These are phyloP conservation scores for Conomelus anceps DNA, from an alignment of 2,888 invertebrate genomes.

Conservation along the genomic window DNA sequence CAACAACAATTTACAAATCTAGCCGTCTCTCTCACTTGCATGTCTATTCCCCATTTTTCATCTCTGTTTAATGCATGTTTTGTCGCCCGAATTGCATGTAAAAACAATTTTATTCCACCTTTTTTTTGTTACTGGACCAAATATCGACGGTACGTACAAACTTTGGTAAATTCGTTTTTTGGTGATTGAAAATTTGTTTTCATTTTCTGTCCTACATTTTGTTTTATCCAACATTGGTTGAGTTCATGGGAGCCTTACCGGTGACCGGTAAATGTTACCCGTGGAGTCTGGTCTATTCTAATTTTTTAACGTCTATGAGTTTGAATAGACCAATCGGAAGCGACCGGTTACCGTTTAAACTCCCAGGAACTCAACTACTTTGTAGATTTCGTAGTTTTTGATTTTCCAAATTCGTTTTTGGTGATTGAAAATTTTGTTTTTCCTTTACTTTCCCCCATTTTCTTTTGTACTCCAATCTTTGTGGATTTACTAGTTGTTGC, in stretches of 20 bases:
- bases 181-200: not conserved
- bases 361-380: no score
- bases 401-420: no score
- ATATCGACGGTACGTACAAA: not conserved
- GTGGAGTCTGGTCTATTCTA: no score
- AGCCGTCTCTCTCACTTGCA: not conserved
- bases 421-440: not conserved
- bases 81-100: not conserved
- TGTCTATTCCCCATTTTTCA: not conserved
- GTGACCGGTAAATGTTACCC: no score
- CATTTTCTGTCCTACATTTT: no score
- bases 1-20: not conserved
- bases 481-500: not conserved
- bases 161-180: not conserved
- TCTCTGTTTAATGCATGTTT: not conserved
- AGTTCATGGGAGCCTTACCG: no score
- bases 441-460: not conserved
- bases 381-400: no score
- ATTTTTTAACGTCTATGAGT: no score
- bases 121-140: not conserved
- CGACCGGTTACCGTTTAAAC: no score
- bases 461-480: not conserved
- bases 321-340: no score
- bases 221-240: no score
- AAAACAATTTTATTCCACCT: no score